Conservation (phyloP, 2,113 vertebrate species). For the Mesitornis unicolor region DNA sequence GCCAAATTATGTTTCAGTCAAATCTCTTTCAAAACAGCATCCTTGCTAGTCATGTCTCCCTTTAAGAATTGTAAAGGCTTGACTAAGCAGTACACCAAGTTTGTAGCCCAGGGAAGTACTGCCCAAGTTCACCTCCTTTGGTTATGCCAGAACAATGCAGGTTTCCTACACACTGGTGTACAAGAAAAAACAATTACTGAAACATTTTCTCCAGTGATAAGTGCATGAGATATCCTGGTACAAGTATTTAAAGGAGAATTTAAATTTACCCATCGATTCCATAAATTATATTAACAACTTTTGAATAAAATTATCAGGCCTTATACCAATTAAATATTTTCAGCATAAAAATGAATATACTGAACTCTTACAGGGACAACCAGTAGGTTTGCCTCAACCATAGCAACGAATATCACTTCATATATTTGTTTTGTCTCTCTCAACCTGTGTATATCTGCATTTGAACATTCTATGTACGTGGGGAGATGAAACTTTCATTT, state of each 20-base stretch:
- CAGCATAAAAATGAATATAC: background rate
- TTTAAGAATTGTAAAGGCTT: background rate
- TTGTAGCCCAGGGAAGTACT: background rate
- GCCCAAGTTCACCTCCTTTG: background rate
- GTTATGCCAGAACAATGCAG: background rate
- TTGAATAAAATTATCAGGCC: background rate
- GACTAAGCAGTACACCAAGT: background rate
- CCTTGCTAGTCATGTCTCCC: background rate
- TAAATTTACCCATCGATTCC: background rate
- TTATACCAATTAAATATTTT: background rate
- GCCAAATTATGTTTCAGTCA: background rate
- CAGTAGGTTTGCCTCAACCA: background rate
- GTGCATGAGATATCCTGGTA: background rate
- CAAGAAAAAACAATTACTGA: background rate
- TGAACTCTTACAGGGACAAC: background rate
- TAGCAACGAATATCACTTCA: background rate
- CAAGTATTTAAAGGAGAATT: background rate
- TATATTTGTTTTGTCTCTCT: background rate
- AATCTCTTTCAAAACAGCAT: background rate
- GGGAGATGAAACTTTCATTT: background rate
- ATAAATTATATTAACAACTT: background rate
- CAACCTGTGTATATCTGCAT: background rate
- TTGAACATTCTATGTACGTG: background rate
- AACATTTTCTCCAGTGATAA: background rate
- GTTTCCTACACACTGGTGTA: background rate